A percentile compares a stretch with the other conserved stretches of the same genome.
These are phyloP conservation scores for Characodon lateralis DNA, from an alignment of 2,797 vertebrate species.

Conservation along the genomic window DNA sequence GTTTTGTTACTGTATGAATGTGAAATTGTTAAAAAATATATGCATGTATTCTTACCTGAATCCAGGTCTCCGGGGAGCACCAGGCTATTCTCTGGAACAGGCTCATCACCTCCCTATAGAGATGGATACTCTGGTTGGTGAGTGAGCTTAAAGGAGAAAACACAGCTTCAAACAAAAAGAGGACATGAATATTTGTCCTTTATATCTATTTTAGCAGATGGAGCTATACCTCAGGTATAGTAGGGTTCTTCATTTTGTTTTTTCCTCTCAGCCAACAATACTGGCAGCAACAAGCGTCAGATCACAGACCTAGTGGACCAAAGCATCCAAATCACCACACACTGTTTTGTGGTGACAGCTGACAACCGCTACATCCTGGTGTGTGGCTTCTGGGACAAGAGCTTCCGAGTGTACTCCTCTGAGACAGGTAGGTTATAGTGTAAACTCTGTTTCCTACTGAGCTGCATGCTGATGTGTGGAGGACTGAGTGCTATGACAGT, in stretches of 20 bases:
- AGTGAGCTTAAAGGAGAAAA: constrained; percentile 50
- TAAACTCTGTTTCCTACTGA: constrained; percentile 71
- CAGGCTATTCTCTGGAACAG: constrained; percentile 97
- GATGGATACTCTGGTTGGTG: constrained; percentile 97
- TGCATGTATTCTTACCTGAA: constrained; percentile 35
- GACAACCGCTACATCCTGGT: constrained; percentile 99
- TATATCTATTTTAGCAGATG: neutral
- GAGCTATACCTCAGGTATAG: neutral
- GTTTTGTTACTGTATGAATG: constrained; percentile 10
- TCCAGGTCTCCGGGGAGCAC: constrained; percentile 93
- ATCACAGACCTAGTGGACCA: constrained; percentile 99
- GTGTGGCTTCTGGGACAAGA: constrained; percentile 99
- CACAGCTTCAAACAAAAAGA: neutral
- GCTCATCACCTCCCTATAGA: constrained; percentile 98
- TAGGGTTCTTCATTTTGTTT: constrained; percentile 10
- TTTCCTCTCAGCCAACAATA: constrained; percentile 87
- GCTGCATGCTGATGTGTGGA: constrained; percentile 67
- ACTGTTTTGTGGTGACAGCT: constrained; percentile 98
- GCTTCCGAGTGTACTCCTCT: constrained; percentile 97
- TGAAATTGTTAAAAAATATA: constrained; percentile 33
- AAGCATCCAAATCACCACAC: constrained; percentile 98
- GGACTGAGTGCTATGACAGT: constrained; percentile 56
- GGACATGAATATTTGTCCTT: neutral
- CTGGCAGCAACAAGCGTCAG: constrained; percentile 94
- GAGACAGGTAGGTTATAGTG: constrained; percentile 89